Conservation (phyloP, 2,113 vertebrate species). For the Megaleporinus macrocephalus region DNA sequence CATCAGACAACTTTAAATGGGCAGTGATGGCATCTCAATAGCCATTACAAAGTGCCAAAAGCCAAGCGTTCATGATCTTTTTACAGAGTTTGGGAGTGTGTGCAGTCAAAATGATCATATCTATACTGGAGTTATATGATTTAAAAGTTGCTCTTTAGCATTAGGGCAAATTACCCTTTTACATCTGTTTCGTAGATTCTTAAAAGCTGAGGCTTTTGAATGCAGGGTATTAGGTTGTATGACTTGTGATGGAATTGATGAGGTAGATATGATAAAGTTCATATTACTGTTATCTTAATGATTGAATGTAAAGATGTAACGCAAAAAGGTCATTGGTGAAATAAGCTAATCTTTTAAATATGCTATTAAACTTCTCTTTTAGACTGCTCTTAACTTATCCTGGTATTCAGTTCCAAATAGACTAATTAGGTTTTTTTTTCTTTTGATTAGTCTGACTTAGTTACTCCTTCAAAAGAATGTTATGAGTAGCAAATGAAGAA, state of each 20-base stretch:
- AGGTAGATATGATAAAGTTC: not conserved
- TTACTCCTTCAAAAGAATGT: too few relatives aligned
- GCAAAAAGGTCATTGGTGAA: not conserved
- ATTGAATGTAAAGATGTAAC: not conserved
- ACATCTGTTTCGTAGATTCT: not conserved
- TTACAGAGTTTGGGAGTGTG: not conserved
- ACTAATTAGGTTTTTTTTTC: too few relatives aligned
- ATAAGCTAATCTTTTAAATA: not conserved
- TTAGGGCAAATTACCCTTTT: too few relatives aligned
- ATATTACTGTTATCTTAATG: not conserved
- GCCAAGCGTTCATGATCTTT: not conserved
- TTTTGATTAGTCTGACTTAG: too few relatives aligned
- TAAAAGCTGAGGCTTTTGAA: not conserved
- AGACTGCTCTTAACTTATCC: too few relatives aligned
- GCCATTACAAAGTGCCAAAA: not conserved
- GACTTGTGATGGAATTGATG: not conserved
- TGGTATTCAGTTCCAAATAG: too few relatives aligned
- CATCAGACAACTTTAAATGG: not conserved
- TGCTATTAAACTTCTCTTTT: not conserved
- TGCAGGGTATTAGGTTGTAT: not conserved
- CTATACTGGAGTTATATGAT: too few relatives aligned
- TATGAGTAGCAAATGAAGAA: too few relatives aligned
- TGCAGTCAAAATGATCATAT: not conserved
- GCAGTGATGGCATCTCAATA: not conserved
- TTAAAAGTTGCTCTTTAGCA: not conserved